Evolutionary conservation across 2,113 vertebrate genomes (phyloP), one percentile per base, ranked within the genome.

Genomic region (Plotosus lineatus): DNA sequence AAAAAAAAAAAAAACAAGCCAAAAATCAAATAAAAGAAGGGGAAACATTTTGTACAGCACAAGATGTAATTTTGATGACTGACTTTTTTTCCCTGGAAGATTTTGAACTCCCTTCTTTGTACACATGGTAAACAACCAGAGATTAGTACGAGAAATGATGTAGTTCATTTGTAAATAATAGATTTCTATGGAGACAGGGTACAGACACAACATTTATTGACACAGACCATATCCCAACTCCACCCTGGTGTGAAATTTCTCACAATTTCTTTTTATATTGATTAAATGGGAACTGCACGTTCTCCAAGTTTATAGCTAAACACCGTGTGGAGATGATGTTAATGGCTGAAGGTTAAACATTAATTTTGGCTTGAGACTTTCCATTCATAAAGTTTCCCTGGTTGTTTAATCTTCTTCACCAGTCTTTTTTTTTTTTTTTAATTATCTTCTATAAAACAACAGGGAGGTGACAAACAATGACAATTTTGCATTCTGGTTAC

Each of bases 161-260:
- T 68, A 65, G 78, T 83, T 77, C 17, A 66, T 79, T 83, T 86
- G 84, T 83, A 78, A 82, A 88, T 86, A 76, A 75, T 77, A 81
- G 77, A 85, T 89, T 89, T 91, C 61, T 86, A 83, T 86, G 85
- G 86, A 86, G 88, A 91, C 90, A 86, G 87, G 88, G 88, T 90
- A 86, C 84, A 85, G 76, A 85, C 75, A 63, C 71, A 46, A 76
- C 85, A 60, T 82, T 84, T 75, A 72, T 79, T 75, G 28, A 23
- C 81, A 75, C 60, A 53, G 44, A 19, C 36, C 60, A 60, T 76
- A 76, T 60, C 60, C 53, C 38, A 36, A 44, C 48, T 63, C 75
- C 23, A 61, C 40, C 65, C 23, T 50, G 61, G 72, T 77, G 53
- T 44, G 12, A 56, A 26, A 68, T 76, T 42, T 63, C 51, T 75